These are phyloP conservation scores for Camptogramma bilineatum DNA, from an alignment of 2,888 invertebrate species.

Conservation along the genomic window DNA sequence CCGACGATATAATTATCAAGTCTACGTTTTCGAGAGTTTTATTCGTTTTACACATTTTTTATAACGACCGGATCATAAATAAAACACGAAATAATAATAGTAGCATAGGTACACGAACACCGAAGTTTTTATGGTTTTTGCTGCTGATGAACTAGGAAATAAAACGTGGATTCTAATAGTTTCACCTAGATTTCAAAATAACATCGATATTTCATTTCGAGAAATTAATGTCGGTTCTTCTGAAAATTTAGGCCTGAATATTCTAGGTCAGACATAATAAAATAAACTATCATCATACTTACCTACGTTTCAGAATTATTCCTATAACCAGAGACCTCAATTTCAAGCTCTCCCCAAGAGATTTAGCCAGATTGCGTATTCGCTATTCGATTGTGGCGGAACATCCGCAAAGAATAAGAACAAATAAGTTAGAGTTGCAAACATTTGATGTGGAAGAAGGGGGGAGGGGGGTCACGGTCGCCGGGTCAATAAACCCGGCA, in stretches of 20 bases:
- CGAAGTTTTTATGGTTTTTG: neutral
- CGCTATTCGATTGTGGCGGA: constrained; percentile 28
- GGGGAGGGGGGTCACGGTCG: constrained; percentile 73
- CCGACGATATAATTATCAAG: neutral
- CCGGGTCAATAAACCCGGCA: constrained; percentile 67
- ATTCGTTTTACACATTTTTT: neutral
- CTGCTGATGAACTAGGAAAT: constrained; percentile 1
- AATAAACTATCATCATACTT: neutral
- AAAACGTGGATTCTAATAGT: neutral
- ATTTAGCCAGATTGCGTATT: constrained; percentile 36
- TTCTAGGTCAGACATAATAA: neutral
- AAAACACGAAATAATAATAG: neutral
- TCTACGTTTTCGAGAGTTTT: neutral
- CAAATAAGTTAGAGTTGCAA: constrained; percentile 35
- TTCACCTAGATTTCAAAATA: neutral
- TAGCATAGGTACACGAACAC: neutral
- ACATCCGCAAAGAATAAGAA: constrained; percentile 23
- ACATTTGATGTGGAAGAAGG: constrained; percentile 25
- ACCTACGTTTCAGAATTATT: neutral
- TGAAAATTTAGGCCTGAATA: neutral
- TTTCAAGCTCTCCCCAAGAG: constrained; percentile 26
- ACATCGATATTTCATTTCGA: neutral
- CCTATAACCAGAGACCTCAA: constrained; percentile 1
- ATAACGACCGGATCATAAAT: neutral
- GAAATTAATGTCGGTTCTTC: neutral